Conservation (phyloP, 2,797 vertebrate species). For the Poeciliopsis presidionis region DNA sequence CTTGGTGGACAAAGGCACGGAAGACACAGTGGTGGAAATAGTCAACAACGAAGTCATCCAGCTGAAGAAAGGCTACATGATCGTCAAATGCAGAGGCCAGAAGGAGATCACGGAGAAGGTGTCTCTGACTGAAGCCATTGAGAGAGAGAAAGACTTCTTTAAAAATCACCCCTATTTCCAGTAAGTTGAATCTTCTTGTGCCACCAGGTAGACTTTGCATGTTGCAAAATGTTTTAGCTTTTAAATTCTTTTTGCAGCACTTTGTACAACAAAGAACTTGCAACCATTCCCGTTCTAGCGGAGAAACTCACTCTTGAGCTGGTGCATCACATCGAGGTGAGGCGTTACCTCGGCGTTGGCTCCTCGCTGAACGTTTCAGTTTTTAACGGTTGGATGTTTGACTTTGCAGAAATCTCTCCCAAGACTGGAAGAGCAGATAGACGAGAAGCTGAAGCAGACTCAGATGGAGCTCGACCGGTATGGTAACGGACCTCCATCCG, state of each 20-base stretch:
- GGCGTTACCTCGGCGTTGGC: not conserved
- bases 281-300: constrained; percentile 86
- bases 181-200: constrained; percentile 66
- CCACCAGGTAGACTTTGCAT: not conserved
- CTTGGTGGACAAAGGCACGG: constrained; percentile 88
- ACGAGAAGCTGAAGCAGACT: constrained; percentile 78
- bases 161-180: constrained; percentile 64
- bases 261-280: constrained; percentile 78
- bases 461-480: constrained; percentile 77
- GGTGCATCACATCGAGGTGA: constrained; percentile 87
- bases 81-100: constrained; percentile 90
- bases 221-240: not conserved
- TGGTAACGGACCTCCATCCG: constrained; percentile 72
- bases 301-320: constrained; percentile 88
- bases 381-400: not conserved
- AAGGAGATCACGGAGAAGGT: constrained; percentile 83
- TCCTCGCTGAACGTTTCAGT: not conserved
- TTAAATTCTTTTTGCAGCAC: constrained; percentile 59
- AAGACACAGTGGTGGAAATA: constrained; percentile 79
- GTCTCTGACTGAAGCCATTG: constrained; percentile 77
- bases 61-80: constrained; percentile 91
- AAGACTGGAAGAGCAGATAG: constrained; percentile 81
- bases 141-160: constrained; percentile 86
- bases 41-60: constrained; percentile 80
- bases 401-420: constrained; percentile 68